These are phyloP conservation scores for Myanophis thanlyinensis DNA, from an alignment of 2,113 vertebrate genomes.

Conservation along the genomic window DNA sequence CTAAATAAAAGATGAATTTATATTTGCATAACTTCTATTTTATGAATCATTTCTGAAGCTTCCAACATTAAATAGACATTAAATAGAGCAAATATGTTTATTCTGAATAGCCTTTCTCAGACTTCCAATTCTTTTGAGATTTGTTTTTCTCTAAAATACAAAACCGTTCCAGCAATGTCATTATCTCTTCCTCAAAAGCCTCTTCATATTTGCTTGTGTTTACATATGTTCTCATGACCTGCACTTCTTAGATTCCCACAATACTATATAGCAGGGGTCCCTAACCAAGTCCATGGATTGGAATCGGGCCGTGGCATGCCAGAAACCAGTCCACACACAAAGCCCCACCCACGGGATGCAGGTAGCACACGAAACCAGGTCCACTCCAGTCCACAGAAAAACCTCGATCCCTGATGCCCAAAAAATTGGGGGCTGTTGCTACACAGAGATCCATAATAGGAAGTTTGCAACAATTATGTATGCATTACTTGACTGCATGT, in stretches of 20 bases:
- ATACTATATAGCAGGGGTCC: not conserved
- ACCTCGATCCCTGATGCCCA: no score
- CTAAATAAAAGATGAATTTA: not conserved
- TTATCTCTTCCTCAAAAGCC: not conserved
- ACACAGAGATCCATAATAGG: not conserved
- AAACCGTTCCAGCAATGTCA: not conserved
- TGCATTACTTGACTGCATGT: not conserved
- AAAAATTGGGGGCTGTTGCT: no score
- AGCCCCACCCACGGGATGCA: no score
- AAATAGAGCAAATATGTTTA: not conserved
- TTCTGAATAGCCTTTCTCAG: not conserved
- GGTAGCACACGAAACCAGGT: no score
- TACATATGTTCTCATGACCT: not conserved
- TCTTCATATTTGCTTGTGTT: not conserved
- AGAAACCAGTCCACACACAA: no score
- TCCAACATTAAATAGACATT: not conserved
- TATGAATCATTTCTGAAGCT: not conserved
- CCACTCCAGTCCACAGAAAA: no score
- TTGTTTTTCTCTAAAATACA: not conserved
- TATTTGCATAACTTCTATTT: not conserved
- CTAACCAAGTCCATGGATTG: no score
- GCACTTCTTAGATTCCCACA: not conserved
- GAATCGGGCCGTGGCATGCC: no score
- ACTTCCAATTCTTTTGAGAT: not conserved
- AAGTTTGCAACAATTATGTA: not conserved